Base-by-base conservation (phyloP, 2,113 vertebrate species). In the Rhegmatorhina hoffmannsi region DNA sequence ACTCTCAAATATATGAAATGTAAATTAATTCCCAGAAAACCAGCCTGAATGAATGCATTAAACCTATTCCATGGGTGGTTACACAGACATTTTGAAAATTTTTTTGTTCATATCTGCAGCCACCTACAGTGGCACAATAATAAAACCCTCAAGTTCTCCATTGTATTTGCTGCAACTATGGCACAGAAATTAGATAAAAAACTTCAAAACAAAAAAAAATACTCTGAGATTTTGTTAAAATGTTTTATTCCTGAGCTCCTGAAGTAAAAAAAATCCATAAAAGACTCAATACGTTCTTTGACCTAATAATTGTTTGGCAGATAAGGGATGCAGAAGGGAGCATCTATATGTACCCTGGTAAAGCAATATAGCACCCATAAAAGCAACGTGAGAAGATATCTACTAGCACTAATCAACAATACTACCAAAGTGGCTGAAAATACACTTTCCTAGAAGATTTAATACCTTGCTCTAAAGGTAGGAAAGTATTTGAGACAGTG, bases 11-110 rank as follows among this genome's bases (percentile, higher is more conserved):
- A 88, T 13, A 87, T 11, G 43, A 90, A 84, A 81, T 38, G 24
- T 43, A 86, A 94, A 95, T 88, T 70, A 88, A 78, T 67, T 67
- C 55, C 74, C 64, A 92, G 75, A 59, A 89, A 80, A 59, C 3
- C 44, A 88, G 19, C 23, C 47, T 75, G 68, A 84, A 50, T 34
- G 4, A 93, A 85, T 88, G 52, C 43, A 63, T 87, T 88, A 94
- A 73, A 83, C 24, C 29, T 50, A 12, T 88, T 88, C 52, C 1
- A 4, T 64, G 52, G 21, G 50, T 75, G 21, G 28, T 52, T 90
- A 63, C 55, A 44, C 9, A 74, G 78, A 34, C 17, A 56, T 43
- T 84, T 62, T 44, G 60, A 84, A 58, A 38, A 7, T 29, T 36
- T 79, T 79, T 85, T 66, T 91, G 4, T 77, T 91, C 34, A 5